Conservation (phyloP, 2,888 invertebrate genomes). For the Agrochola lota region DNA sequence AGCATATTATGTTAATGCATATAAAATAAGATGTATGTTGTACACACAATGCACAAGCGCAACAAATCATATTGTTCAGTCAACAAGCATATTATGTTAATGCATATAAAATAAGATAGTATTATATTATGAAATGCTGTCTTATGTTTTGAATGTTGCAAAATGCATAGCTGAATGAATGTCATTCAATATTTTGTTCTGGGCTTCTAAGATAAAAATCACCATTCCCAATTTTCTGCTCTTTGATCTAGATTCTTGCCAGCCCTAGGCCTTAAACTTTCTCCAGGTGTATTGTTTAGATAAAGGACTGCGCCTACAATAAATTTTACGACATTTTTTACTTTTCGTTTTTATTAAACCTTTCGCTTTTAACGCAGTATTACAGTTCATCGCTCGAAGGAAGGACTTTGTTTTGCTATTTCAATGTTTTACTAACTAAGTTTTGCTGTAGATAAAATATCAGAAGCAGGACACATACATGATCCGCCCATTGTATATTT, state of each 20-base stretch:
- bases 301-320: conserved; percentile 60
- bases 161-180: background rate
- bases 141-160: background rate
- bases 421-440: conserved; percentile 58
- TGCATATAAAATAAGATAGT: background rate
- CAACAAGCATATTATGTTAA: conserved; percentile 12
- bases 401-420: conserved; percentile 46
- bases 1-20: conserved; percentile 9
- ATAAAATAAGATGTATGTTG: conserved; percentile 1
- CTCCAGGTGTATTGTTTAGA: conserved; percentile 60
- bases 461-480: too few species aligned
- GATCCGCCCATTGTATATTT: too few species aligned
- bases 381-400: conserved; percentile 10
- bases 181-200: background rate
- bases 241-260: background rate
- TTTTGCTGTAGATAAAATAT: background rate
- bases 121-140: background rate
- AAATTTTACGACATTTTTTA: conserved; percentile 68
- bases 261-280: conserved; percentile 34
- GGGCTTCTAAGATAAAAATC: background rate
- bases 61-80: conserved; percentile 10
- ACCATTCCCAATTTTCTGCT: background rate
- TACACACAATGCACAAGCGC: background rate
- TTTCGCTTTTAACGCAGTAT: conserved; percentile 35
- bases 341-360: conserved; percentile 55